Evolutionary conservation across 2,797 vertebrate species (phyloP).

Genomic region (Sphenopsis melanotis): DNA sequence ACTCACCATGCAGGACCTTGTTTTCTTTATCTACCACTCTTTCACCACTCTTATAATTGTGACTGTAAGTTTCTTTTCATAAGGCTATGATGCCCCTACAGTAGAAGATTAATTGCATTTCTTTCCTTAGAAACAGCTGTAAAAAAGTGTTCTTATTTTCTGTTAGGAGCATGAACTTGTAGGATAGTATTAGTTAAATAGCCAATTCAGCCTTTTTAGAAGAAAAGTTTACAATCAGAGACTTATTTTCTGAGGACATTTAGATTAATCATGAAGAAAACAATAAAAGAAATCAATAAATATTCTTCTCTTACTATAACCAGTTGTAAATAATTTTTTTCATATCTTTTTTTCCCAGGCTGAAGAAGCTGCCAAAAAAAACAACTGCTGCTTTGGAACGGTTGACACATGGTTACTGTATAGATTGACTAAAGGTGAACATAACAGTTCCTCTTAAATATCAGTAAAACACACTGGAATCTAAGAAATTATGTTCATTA

Average conservation of each 20-base stretch:
- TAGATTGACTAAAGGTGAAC: slow-evolving; percentile 90
- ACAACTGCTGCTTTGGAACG: slow-evolving; percentile 92
- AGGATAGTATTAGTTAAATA: not conserved
- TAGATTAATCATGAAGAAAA: not conserved
- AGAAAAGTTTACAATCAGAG: not conserved
- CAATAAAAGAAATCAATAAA: not conserved
- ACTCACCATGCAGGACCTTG: not conserved
- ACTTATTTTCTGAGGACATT: not conserved
- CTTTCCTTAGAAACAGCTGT: not conserved
- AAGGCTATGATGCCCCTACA: not conserved
- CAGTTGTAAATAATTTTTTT: not conserved
- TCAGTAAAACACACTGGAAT: not conserved
- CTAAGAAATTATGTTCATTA: not conserved
- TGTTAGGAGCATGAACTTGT: not conserved
- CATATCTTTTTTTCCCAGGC: slow-evolving; percentile 71
- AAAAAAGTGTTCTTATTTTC: not conserved
- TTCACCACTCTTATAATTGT: not conserved
- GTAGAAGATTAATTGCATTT: not conserved
- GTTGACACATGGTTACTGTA: slow-evolving; percentile 92
- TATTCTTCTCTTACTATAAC: not conserved
- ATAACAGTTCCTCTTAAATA: not conserved
- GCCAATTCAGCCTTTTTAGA: not conserved
- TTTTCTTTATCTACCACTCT: not conserved
- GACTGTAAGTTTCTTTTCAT: not conserved
- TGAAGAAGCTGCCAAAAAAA: slow-evolving; percentile 79